Evolutionary conservation across 2,888 invertebrate genomes (phyloP).

Genomic region (Dryobotodes eremita): DNA sequence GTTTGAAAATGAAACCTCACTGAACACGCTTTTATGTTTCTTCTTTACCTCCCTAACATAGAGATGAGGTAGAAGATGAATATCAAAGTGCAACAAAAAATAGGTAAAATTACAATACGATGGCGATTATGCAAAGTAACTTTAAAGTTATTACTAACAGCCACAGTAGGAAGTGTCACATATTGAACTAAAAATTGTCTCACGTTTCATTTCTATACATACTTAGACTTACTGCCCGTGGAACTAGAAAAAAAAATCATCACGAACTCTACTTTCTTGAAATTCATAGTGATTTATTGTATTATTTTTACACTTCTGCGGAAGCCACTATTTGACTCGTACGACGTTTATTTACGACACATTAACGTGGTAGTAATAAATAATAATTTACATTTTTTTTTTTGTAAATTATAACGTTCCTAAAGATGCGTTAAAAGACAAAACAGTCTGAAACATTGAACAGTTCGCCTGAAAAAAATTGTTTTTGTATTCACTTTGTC

Average conservation of each 20-base stretch:
- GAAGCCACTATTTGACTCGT: background rate
- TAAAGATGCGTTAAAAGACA: background rate
- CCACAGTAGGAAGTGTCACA: background rate
- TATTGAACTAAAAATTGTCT: background rate
- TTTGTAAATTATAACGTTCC: background rate
- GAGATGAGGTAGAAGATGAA: background rate
- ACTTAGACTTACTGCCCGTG: slow-evolving; percentile 1
- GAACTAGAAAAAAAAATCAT: background rate
- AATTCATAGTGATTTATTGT: slow-evolving; percentile 22
- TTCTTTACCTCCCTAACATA: background rate
- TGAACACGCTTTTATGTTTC: slow-evolving; percentile 4
- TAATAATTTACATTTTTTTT: no score
- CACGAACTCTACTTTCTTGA: slow-evolving; percentile 29
- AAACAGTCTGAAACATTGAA: background rate
- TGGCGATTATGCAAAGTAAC: background rate
- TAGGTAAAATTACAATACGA: background rate
- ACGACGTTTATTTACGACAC: slow-evolving; percentile 4
- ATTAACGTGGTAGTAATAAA: background rate
- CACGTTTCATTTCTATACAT: background rate
- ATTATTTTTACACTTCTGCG: slow-evolving; percentile 13
- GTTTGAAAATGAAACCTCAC: slow-evolving; percentile 22
- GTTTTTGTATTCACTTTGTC: background rate
- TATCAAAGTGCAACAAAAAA: slow-evolving; percentile 2
- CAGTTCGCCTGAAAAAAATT: background rate
- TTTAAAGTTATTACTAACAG: background rate